Base-by-base conservation (phyloP, 2,888 invertebrate species). In the Toxonevra muliebris region DNA sequence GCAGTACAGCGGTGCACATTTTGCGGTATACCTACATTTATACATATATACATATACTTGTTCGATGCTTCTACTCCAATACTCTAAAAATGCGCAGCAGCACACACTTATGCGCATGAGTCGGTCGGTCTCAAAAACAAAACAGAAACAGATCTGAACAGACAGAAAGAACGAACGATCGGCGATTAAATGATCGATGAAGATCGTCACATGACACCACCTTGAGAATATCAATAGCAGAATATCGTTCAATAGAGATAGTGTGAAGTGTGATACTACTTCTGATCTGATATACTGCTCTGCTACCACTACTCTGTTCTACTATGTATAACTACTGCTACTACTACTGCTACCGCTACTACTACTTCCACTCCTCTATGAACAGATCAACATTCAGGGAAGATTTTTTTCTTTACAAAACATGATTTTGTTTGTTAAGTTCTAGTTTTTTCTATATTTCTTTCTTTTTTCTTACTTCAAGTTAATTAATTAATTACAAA, bases 381-480 rank as follows among this genome's bases (percentile, higher is more conserved):
- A 70, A 66, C 61, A 71, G 73, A 68, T 72, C 76, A 71, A 75
- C 73, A 74, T 69, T 75, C 77, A 78, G 78, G 77, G 76, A 78
- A 78, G 78, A 75, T 65, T 65, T 65, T 65, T 62, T 66, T 45
- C 42, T 13, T 15, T 48, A 30, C 20, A 59, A 69, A 66, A 67
- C 66, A 65, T 65, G 57, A 65, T 72, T 72, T 69, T 69, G 72
- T 72, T 72, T 63, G 69, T 71, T 71, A 19, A 66, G 66, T 71
- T 71, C 74, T 75, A 71, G 68, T 71, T 75, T 77, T 77, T 78
- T 68, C 70, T 73, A 75, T 76, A 74, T 75, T 78, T 73, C 75
- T 73, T 76, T 75, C 70, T 73, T 69, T 71, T 68, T 73, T 72
- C 68, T 67, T 68, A 64, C 60, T 64, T 61, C 58, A 45, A 70